Base-by-base conservation (phyloP, 2,797 vertebrate genomes). In the Myiothlypis chrysogaster region DNA sequence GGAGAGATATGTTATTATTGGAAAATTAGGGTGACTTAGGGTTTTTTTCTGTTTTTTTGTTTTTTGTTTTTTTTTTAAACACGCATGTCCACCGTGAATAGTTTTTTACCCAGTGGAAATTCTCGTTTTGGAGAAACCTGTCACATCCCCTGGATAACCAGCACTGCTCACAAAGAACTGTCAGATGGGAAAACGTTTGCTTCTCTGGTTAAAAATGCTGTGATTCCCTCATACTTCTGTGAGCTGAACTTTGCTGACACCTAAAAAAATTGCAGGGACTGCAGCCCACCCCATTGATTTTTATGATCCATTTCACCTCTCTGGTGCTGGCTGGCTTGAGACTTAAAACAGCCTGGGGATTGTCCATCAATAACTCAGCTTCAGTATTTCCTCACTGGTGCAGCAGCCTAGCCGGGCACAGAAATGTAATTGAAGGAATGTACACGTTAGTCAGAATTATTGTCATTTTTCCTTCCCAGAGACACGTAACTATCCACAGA, bases 231-330 rank as follows among this genome's bases (percentile, higher is more conserved):
- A 57, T 85, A 24, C 78, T 93, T 91, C 73, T 49, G 83, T 80
- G 91, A 87, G 75, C 83, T 89, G 85, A 91, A 92, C 96, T 96
- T 93, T 94, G 94, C 94, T 97, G 95, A 96, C 95, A 90, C 79
- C 85, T 91, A 72, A 94, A 92, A 95, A 89, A 78, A 35, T 63
- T 2, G 50, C 71, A 53, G 85, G 87, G 86, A 37, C 83, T 82
- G 76, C 90, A 91, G 2, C 69, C 79, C 56, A 53, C 73, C 68
- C 83, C 69, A 8, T n/a, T 89, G 94, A 69, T 43, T 93, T 95
- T 95, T 83, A 90, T 9, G 64, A 92, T 35, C 41, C 41, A 2
- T 90, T 95, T 93, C 93, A 35, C 30, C 0, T 30, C 92, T 91
- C 81, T 9, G 19, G 57, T 78, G 89, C 88, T 53, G 92, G 71